Evolutionary conservation across 2,888 invertebrate genomes (phyloP), one percentile per base, ranked within the genome.

Genomic region (Eledona agricola): DNA sequence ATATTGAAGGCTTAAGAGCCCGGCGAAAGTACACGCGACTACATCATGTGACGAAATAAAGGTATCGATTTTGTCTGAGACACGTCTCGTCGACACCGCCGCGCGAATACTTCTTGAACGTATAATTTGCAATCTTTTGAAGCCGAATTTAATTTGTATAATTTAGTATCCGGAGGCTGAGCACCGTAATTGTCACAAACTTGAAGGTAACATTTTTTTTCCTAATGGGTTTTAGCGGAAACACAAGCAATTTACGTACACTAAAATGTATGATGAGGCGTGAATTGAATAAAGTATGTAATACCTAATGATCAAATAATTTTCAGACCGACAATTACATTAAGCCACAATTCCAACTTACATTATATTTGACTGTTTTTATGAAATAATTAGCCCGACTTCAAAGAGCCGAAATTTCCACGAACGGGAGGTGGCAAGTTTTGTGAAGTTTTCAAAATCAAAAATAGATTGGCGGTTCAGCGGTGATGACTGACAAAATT

Each of bases 41-140:
- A 74, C 74, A 74, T 74, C 71, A 62, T 73, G 71, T 66, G 67
- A 59, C 57, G 65, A 65, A 74, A 73, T 74, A 64, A 55, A 57
- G 13, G 9, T 51, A 55, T 55, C 53, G 57, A 57, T 57, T 56
- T 37, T 23, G 43, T 56, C 51, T 56, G 31, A 37, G 35, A 19
- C 35, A 34, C 51, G 51, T 42, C 42, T 31, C 29, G 40, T 40
- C 37, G 31, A 42, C 28, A 50, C 32, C 37, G 17, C 34, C 45
- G 55, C 55, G 47, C 38, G 34, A 45, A 35, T n/a, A n/a, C n/a
- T n/a, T n/a, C 11, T 10, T 9, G 2, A 5, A 7, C n/a, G 4
- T 11, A 25, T 25, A 25, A 11, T 25, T 11, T 7, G 25, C 25
- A 25, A 25, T 9, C 9, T 23, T 6, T 23, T 23, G 6, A 19